Base-by-base conservation (phyloP, 2,113 vertebrate species). In the Lethenteron camtschaticum region DNA sequence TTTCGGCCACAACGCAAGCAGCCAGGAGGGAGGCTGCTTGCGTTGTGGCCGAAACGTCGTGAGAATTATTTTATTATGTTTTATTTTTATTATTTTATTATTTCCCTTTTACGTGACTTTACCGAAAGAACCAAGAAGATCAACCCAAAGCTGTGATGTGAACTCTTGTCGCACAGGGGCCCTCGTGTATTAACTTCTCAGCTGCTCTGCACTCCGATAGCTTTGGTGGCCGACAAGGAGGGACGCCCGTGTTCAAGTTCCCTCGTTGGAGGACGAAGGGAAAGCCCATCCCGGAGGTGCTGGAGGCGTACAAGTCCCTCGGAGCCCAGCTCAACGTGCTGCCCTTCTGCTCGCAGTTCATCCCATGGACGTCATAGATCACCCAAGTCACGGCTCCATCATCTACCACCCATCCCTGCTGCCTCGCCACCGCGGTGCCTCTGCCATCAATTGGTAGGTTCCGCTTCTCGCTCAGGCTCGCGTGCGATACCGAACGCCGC, bases 321-420 rank as follows among this genome's bases (percentile, higher is more conserved):
- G 89, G 86, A 11, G 94, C 94, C 0, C 87, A 99, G 73, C 82
- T 99, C n/a, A 99, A 99, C 2, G 94, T 97, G 75, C 86, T 99
- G 77, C 94, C 94, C 0, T 99, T 95, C 81, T 99, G 94, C 77
- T 88, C 88, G 2, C 94, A 99, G 80, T 99, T 95, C 76, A 95
- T 99, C 76, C 94, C 70, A 99, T 97, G 89, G 87, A 89, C 68
- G 75, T 99, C 68, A 99, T 96, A 69, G 83, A 92, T 55, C 60
- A 80, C 69, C 90, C 94, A 13, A 81, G 80, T 75, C 83, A 90
- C 1, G 94, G 94, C 58, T 97, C 94, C 71, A 94, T 99, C 79
- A 86, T 99, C 76, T 99, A 99, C 75, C 94, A 99, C 73, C 94
- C 94, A 0, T 99, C 94, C 57, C 81, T 97, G 74, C 83, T 99